A percentile compares a stretch with the other conserved stretches of the same genome.
Evolutionary conservation across 64 coral and sea anemone genomes (phyloP).

Genomic region (Dendronephthya gigantea): DNA sequence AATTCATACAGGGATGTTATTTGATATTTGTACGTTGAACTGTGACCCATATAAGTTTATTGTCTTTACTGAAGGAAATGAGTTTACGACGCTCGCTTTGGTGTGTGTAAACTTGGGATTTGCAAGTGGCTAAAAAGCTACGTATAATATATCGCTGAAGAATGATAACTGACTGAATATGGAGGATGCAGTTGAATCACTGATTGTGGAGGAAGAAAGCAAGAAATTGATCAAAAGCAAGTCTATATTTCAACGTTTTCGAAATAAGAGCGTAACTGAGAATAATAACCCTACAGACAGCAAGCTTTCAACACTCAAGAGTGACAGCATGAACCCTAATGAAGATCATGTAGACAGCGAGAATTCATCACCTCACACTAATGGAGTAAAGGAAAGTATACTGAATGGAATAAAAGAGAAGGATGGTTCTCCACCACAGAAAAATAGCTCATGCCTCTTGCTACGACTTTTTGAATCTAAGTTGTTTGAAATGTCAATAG

Average conservation of each 20-base stretch:
- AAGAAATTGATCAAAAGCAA: slow-evolving; percentile 2
- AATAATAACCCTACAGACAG: not conserved
- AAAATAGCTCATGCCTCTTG: slow-evolving; percentile 67
- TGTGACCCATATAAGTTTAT: not conserved
- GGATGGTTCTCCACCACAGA: not conserved
- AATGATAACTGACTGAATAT: not conserved
- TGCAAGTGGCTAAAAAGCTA: not conserved
- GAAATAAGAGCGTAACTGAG: not conserved
- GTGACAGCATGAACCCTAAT: not conserved
- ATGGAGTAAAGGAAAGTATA: not conserved
- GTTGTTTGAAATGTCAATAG: slow-evolving; percentile 98
- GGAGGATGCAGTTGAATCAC: not conserved
- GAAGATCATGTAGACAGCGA: not conserved
- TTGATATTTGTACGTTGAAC: not conserved
- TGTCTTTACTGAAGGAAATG: not conserved
- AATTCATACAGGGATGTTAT: not conserved
- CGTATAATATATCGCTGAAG: not conserved
- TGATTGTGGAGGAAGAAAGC: not conserved
- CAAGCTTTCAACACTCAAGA: not conserved
- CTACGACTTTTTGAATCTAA: slow-evolving; percentile 89
- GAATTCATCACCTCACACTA: not conserved
- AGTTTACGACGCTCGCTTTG: not conserved
- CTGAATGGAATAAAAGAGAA: not conserved
- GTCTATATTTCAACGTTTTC: not conserved
- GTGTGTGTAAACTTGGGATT: not conserved